Evolutionary conservation across 2,797 vertebrate species (phyloP), one percentile per base, ranked within the genome.

Genomic region (Siniperca undulata): DNA sequence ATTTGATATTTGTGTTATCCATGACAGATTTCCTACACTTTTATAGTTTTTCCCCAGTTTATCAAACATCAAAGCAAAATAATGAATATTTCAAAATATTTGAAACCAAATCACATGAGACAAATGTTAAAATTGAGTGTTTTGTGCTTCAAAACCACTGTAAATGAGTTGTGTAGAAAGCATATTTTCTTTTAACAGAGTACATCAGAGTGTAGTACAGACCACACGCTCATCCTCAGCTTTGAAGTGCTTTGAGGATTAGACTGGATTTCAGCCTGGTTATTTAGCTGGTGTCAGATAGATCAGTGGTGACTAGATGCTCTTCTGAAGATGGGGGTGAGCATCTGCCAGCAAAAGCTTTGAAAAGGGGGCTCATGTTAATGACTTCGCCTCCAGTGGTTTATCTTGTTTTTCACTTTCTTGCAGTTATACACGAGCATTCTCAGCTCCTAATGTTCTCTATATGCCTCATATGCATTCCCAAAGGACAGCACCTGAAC

Each of bases 171-270:
- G 6, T 55, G 44, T 80, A 34, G 73, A 69, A 61, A 77, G 52
- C 27, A 16, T 70, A 60, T 67, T 74, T 67, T 55, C 38, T 67
- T 60, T 46, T 19, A 68, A 60, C 36, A 14, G 59, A 70, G 27
- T 24, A 64, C 20, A 71, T 30, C 38, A 61, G 19, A 52, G 68
- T 7, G 11, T 7, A 44, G 30, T 24, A 27, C 13, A 68, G 80
- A 77, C 78, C 50, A 50, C 80, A 81, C 42, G 13, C 69, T 78
- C 17, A 16, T 48, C 68, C 68, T 62, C 46, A 19, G 74, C 86
- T 86, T 92, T 88, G 82, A 90, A 85, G 77, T 83, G 80, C 83
- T 89, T 76, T 88, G 89, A 86, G 84, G 86, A 88, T 91, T 83
- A 89, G 58, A 46, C 53, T 36, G 59, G 68, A 77, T 86, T 79